phyloP scores from a whole-genome alignment of 2,888 invertebrate species.

The Cybosia mesomella region DNA sequence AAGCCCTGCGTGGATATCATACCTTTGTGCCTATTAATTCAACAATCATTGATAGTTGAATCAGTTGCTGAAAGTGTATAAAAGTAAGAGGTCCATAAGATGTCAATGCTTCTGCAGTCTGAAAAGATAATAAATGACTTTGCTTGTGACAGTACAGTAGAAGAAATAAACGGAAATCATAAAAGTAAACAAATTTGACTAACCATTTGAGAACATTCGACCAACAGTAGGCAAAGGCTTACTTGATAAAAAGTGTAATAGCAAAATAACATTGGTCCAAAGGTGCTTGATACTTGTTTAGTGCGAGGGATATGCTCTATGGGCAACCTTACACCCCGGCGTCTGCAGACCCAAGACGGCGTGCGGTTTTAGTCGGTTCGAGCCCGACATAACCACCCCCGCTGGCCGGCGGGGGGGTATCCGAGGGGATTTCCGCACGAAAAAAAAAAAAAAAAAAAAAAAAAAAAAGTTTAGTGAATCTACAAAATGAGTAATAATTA shows the following conservation, averaged over 20 bases:
- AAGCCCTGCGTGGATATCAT: too few relatives aligned
- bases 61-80: constrained; percentile 51
- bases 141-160: too few relatives aligned
- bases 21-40: constrained; percentile 54
- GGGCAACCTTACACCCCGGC: too few relatives aligned
- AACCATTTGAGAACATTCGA: constrained; percentile 46
- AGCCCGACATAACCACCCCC: too few relatives aligned
- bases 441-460: too few relatives aligned
- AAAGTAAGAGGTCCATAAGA: constrained; percentile 42
- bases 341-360: too few relatives aligned
- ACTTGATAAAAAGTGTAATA: constrained; percentile 36
- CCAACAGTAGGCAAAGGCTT: constrained; percentile 39
- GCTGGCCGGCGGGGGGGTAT: too few relatives aligned
- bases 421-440: too few relatives aligned
- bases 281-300: constrained; percentile 24
- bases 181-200: constrained; percentile 12
- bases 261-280: constrained; percentile 27
- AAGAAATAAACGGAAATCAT: neutral
- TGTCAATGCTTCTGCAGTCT: constrained; percentile 33
- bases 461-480: too few relatives aligned
- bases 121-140: constrained; percentile 12
- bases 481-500: constrained; percentile 15
- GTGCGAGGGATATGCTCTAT: too few relatives aligned
- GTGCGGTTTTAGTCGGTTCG: too few relatives aligned
- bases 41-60: constrained; percentile 55